These are phyloP conservation scores for Calliopum simillimum DNA, from an alignment of 2,888 invertebrate species.

Conservation along the genomic window DNA sequence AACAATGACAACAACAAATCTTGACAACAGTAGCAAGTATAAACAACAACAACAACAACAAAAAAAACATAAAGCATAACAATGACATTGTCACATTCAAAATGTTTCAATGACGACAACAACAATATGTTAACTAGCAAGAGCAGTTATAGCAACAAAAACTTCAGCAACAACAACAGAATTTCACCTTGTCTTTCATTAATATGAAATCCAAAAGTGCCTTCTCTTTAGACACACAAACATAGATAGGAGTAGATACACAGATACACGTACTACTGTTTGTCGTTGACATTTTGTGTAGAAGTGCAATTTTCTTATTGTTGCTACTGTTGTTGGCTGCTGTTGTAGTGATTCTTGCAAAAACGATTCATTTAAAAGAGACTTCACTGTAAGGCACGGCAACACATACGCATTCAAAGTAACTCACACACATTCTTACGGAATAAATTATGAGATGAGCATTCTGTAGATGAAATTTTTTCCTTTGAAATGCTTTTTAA, in stretches of 20 bases:
- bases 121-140: no score
- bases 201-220: not conserved
- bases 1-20: no score
- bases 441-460: no score
- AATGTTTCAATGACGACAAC: not conserved
- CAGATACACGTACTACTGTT: not conserved
- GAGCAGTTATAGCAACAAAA: not conserved
- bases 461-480: no score
- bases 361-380: no score
- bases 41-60: not conserved
- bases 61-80: not conserved
- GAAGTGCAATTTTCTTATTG: slow-evolving; percentile 29
- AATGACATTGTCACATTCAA: not conserved
- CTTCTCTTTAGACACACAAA: no score
- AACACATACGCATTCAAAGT: no score
- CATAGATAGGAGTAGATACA: no score
- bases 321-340: slow-evolving; percentile 27
- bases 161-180: not conserved
- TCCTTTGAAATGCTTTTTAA: no score
- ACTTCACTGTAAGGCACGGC: no score
- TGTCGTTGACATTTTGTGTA: slow-evolving; percentile 8
- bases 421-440: no score
- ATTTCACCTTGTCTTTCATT: slow-evolving; percentile 20
- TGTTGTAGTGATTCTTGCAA: slow-evolving; percentile 6
- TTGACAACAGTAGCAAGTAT: no score